Base-by-base conservation (phyloP, 2,888 invertebrate genomes). In the Archaeoteleia sp. region DNA sequence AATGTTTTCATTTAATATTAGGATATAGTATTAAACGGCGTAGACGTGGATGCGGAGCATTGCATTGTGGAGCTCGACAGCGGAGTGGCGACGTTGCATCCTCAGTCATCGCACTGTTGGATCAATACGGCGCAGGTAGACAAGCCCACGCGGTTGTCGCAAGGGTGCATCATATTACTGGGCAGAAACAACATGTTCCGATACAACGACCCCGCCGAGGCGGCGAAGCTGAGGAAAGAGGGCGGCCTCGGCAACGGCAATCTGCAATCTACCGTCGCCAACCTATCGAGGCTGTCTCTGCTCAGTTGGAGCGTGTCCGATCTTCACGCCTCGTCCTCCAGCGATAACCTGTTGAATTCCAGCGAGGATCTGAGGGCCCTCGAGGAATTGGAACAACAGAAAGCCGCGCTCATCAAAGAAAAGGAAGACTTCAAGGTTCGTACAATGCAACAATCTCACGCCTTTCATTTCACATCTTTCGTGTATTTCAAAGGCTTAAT, bases 171-270 rank as follows among this genome's bases (percentile, higher is more conserved):
- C 65, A 89, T 95, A 4, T 86, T 94, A 2, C 87, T 93, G 66
- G 93, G 93, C 0, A 89, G 92, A 60, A 93, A 92, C 39, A 93
- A 92, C 83, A 93, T 93, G 89, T 93, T 93, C 85, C 92, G 95
- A 30, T 95, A 94, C 86, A 95, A 95, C 86, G 94, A 95, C 87
- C 95, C 95, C 7, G 93, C 91, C 0, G 95, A 95, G 82, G 95
- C 95, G 1, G 95, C 95, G 27, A 93, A 93, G 83, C 86, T 95
- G 71, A 88, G 94, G 15, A 93, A 91, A 81, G 92, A 92, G 78
- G 91, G 91, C 63, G 88, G 88, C 65, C 89, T 88, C 75, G 90
- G 91, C 12, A 91, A 91, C 46, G 85, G 85, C 35, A 85, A 85
- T 66, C 74, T 85, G 5, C 85, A 84, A 54, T 84, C 85, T 1